Base-by-base conservation (phyloP, 1,140 invertebrate species). In the Acyrthosiphon pisum region DNA sequence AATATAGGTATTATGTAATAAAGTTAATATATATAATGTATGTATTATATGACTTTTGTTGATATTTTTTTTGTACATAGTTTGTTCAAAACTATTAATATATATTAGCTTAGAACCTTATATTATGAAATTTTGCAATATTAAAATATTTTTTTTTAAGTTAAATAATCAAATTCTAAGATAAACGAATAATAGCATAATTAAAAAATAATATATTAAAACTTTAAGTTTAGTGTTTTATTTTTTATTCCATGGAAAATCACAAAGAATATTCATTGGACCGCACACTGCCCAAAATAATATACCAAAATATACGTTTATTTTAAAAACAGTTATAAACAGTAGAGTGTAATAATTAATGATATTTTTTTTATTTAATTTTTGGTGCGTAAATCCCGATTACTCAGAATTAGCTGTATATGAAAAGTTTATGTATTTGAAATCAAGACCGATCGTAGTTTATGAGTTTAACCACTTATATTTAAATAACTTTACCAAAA, bases 151-250 rank as follows among this genome's bases (percentile, higher is more conserved):
- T n/a, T 18, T 76, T 76, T 76, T 76, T 6, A 76, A 68, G 3
- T 76, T 76, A n/a, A 18, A n/a, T 76, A 18, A 6, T n/a, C 60
- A 76, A 76, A 18, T 76, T 76, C 11, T 18, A 76, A n/a, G n/a
- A 76, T n/a, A 76, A 76, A 76, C 60, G n/a, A 18, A 68, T n/a
- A 6, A n/a, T 20, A 20, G 1, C n/a, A 35, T 6, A 76, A 18
- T 76, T n/a, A 76, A 76, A 76, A n/a, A n/a, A 76, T n/a, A n/a
- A 18, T 76, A 35, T 76, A n/a, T 76, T 76, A 76, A 76, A n/a
- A 76, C n/a, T 76, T n/a, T 18, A 18, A 76, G 6, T 76, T 76
- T 2, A n/a, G 6, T n/a, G 14, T n/a, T 76, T 60, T 23, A 22
- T 26, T 56, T 76, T 76, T 76, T 35, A 20, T 18, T 20, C 1